Conservation (phyloP, 2,797 vertebrate species). For the Microctenopoma stevenorrisi region DNA sequence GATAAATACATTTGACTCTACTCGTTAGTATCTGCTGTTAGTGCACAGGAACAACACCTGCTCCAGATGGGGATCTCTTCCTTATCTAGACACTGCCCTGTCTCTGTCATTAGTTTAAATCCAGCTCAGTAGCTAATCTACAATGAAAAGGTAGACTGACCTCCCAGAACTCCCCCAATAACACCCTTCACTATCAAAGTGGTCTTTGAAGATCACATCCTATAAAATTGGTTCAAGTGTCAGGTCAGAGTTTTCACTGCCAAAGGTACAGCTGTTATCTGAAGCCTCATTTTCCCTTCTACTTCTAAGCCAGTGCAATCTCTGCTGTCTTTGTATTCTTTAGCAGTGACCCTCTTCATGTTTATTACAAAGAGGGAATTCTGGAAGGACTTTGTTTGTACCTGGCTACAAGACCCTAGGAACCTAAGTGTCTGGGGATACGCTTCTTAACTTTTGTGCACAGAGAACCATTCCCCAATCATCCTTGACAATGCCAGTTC, state of each 20-base stretch:
- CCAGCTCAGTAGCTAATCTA: constrained; percentile 69
- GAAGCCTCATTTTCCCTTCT: constrained; percentile 58
- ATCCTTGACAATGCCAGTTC: constrained; percentile 47
- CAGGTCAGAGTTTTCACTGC: constrained; percentile 77
- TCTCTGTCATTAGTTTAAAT: constrained; percentile 75
- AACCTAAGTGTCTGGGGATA: constrained; percentile 51
- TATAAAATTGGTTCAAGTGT: constrained; percentile 78
- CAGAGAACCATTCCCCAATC: constrained; percentile 41
- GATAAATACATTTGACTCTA: constrained; percentile 27
- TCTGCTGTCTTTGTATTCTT: constrained; percentile 63
- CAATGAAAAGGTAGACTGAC: constrained; percentile 76
- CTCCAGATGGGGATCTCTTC: constrained; percentile 63
- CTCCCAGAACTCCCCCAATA: constrained; percentile 75
- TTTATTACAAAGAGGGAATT: constrained; percentile 72
- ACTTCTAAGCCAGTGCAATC: constrained; percentile 37
- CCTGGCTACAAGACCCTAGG: constrained; percentile 38
- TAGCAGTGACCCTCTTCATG: constrained; percentile 54
- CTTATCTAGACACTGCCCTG: constrained; percentile 67
- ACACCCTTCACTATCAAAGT: constrained; percentile 77
- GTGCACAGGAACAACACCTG: constrained; percentile 63
- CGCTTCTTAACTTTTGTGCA: constrained; percentile 57
- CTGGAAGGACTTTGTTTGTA: constrained; percentile 48
- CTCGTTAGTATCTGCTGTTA: constrained; percentile 49
- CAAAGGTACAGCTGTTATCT: constrained; percentile 67
- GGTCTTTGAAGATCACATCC: constrained; percentile 80